These are phyloP conservation scores for Drosophila aldrichi DNA, from an alignment of 2,888 invertebrate species.

Conservation along the genomic window DNA sequence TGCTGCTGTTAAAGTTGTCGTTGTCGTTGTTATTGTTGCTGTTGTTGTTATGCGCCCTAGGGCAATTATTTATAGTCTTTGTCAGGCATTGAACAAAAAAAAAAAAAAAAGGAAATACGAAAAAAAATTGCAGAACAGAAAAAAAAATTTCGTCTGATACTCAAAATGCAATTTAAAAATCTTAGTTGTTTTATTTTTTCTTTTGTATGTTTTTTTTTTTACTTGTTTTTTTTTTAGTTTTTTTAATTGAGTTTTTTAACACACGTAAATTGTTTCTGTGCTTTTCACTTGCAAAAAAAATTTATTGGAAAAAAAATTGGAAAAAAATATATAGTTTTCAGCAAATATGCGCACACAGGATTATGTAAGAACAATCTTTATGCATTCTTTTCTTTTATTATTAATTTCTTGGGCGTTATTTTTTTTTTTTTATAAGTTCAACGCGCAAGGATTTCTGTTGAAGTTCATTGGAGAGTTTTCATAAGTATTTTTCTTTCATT, in stretches of 20 bases:
- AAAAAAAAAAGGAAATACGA: conserved; percentile 18
- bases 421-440: conserved; percentile 28
- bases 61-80: conserved; percentile 70
- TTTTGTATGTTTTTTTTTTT: not conserved
- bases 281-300: conserved; percentile 68
- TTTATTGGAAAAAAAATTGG: conserved; percentile 68
- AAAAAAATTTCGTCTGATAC: conserved; percentile 35
- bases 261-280: conserved; percentile 34
- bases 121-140: conserved; percentile 43
- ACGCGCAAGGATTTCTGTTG: conserved; percentile 51
- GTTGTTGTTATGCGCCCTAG: conserved; percentile 49
- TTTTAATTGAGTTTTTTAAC: conserved; percentile 11
- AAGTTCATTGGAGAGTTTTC: conserved; percentile 22
- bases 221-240: conserved; percentile 13
- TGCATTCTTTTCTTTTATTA: conserved; percentile 17
- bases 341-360: conserved; percentile 37
- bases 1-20: conserved; percentile 37
- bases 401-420: conserved; percentile 13
- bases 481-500: conserved; percentile 14
- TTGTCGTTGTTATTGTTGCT: conserved; percentile 19
- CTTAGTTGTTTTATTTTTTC: conserved; percentile 17
- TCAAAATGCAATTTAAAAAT: conserved; percentile 35
- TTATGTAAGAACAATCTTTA: conserved; percentile 53
- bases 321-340: conserved; percentile 49
- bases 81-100: conserved; percentile 41